A percentile compares a stretch with the other conserved stretches of the same genome.
Conservation (phyloP, 2,797 vertebrate genomes). For the Balearica regulorum region DNA sequence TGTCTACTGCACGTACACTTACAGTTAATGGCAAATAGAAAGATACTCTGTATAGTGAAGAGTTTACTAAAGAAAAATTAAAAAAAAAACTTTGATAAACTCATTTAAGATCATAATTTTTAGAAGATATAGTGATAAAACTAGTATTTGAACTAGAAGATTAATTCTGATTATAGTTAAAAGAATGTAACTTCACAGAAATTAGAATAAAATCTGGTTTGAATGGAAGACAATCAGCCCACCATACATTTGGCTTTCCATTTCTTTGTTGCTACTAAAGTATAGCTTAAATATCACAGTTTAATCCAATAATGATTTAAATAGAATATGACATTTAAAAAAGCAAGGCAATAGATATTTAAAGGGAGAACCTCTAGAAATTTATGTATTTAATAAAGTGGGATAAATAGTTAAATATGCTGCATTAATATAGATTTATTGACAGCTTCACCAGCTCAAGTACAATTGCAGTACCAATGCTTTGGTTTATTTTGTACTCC, state of each 20-base stretch:
- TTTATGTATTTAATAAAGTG: neutral
- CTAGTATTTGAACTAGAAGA: neutral
- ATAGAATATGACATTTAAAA: neutral
- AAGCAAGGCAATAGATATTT: neutral
- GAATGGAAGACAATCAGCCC: neutral
- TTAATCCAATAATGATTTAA: neutral
- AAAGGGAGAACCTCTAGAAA: neutral
- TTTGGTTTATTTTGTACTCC: neutral
- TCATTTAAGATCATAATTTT: neutral
- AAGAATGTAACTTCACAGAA: neutral
- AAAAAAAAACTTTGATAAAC: neutral
- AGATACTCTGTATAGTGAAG: neutral
- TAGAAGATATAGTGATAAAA: neutral
- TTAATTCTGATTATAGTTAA: neutral
- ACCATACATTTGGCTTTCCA: neutral
- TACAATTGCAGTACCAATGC: neutral
- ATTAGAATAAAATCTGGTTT: neutral
- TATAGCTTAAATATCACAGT: neutral
- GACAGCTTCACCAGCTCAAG: neutral
- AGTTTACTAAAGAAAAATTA: neutral
- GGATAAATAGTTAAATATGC: neutral
- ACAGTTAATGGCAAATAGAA: neutral
- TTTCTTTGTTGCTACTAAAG: neutral
- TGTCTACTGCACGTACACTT: neutral
- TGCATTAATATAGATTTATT: neutral